Conservation (phyloP, 2,797 vertebrate species). For the Etheostoma nigrum region DNA sequence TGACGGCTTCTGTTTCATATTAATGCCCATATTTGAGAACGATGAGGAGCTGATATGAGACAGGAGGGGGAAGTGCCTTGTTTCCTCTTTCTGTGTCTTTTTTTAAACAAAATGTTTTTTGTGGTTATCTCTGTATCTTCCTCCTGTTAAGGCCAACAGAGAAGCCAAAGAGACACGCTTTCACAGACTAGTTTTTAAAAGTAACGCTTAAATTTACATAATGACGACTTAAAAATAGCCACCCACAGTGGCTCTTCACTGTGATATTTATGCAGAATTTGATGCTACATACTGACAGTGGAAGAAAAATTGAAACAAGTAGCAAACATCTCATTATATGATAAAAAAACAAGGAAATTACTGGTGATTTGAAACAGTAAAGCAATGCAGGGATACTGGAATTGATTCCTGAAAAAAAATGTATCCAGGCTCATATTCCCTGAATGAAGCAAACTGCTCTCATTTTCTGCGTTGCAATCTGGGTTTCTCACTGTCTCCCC, state of each 20-base stretch:
- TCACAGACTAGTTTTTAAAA: neutral
- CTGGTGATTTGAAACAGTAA: neutral
- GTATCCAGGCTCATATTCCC: neutral
- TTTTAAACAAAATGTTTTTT: neutral
- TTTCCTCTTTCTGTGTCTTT: conserved; percentile 29
- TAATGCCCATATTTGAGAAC: neutral
- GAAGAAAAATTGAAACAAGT: neutral
- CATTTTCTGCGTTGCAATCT: neutral
- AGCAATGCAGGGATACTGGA: neutral
- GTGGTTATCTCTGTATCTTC: neutral
- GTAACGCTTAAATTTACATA: neutral
- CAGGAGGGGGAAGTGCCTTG: neutral
- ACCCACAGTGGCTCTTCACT: neutral
- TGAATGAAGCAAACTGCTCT: conserved; percentile 12
- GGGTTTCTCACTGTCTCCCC: conserved; percentile 9
- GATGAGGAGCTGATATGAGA: neutral
- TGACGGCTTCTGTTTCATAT: conserved; percentile 1
- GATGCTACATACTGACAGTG: neutral
- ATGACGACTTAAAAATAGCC: conserved; percentile 14
- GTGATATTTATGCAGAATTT: conserved; percentile 6
- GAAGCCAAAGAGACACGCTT: neutral
- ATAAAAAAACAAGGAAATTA: neutral
- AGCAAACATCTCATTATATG: neutral
- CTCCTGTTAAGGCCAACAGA: neutral
- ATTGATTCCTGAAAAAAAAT: neutral